A percentile compares a stretch with the other conserved stretches of the same genome.
These are phyloP conservation scores for Oryzias curvinotus DNA, from an alignment of 2,113 vertebrate genomes.

Conservation along the genomic window DNA sequence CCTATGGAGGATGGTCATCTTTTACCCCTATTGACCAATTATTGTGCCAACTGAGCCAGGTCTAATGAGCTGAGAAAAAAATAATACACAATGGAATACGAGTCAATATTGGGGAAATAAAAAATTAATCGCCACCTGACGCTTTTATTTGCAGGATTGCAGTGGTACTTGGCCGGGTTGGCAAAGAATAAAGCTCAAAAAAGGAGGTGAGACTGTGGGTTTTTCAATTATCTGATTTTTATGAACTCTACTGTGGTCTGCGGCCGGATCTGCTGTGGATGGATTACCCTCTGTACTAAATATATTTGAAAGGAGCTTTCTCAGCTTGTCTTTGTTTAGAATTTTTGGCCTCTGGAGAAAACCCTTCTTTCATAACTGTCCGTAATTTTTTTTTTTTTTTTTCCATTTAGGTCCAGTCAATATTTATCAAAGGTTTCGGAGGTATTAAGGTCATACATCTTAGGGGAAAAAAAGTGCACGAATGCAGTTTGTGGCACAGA, in stretches of 20 bases:
- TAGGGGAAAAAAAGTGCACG: not conserved
- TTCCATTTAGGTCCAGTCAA: too few species aligned
- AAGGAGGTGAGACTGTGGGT: slow-evolving; percentile 28
- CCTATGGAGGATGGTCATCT: slow-evolving; percentile 55
- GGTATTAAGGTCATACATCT: not conserved
- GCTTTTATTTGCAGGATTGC: slow-evolving; percentile 65
- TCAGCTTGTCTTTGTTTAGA: slow-evolving; percentile 10
- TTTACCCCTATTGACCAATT: slow-evolving; percentile 70
- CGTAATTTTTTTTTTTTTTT: not conserved
- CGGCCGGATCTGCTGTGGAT: slow-evolving; percentile 30
- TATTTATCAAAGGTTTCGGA: not conserved
- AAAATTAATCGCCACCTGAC: slow-evolving; percentile 67
- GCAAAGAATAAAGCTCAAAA: slow-evolving; percentile 24
- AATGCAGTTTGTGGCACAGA: not conserved
- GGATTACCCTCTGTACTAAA: slow-evolving; percentile 38
- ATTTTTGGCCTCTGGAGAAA: not conserved
- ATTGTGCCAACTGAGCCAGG: slow-evolving; percentile 42
- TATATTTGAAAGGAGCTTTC: slow-evolving; percentile 18
- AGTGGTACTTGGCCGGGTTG: slow-evolving; percentile 46
- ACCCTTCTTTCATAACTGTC: not conserved
- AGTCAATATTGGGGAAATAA: slow-evolving; percentile 67
- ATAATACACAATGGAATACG: slow-evolving; percentile 54
- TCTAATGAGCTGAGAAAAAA: slow-evolving; percentile 66
- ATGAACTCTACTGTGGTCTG: slow-evolving; percentile 48
- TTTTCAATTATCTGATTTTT: slow-evolving; percentile 57